A percentile compares a stretch with the other conserved stretches of the same genome.
Evolutionary conservation across 1,140 invertebrate genomes (phyloP).

Genomic region (Atta texana): DNA sequence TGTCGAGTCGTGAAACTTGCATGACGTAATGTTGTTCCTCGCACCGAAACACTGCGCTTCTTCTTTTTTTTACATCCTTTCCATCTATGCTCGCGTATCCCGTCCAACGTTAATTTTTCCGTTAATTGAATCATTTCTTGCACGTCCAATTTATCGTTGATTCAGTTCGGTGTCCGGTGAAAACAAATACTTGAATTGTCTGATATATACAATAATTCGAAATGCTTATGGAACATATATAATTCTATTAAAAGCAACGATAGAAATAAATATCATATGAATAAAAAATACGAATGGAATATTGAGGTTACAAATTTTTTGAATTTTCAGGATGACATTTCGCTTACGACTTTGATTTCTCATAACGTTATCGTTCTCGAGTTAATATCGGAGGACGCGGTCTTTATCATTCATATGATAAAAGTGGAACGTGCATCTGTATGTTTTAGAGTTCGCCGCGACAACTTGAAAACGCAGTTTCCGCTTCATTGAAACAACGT

Average conservation of each 20-base stretch:
- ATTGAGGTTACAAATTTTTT: neutral
- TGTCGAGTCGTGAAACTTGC: slow-evolving; percentile 79
- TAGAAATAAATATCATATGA: neutral
- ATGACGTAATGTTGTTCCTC: slow-evolving; percentile 59
- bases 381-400: slow-evolving; percentile 4
- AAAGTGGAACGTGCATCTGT: slow-evolving; percentile 12
- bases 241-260: neutral
- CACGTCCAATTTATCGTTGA: slow-evolving; percentile 21
- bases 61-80: slow-evolving; percentile 51
- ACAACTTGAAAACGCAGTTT: slow-evolving; percentile 61
- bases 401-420: slow-evolving; percentile 42
- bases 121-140: slow-evolving; percentile 79
- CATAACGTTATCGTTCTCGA: neutral
- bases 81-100: slow-evolving; percentile 26
- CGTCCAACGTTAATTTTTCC: slow-evolving; percentile 60
- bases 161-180: neutral
- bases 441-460: slow-evolving; percentile 50
- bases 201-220: neutral
- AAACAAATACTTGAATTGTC: neutral
- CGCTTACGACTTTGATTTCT: slow-evolving; percentile 1
- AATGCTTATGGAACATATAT: neutral
- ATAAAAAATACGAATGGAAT: slow-evolving; percentile 1
- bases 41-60: neutral
- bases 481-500: slow-evolving; percentile 58
- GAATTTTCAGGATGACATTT: neutral